Conservation (phyloP, 1,140 invertebrate species). For the Drosophila melanica region DNA sequence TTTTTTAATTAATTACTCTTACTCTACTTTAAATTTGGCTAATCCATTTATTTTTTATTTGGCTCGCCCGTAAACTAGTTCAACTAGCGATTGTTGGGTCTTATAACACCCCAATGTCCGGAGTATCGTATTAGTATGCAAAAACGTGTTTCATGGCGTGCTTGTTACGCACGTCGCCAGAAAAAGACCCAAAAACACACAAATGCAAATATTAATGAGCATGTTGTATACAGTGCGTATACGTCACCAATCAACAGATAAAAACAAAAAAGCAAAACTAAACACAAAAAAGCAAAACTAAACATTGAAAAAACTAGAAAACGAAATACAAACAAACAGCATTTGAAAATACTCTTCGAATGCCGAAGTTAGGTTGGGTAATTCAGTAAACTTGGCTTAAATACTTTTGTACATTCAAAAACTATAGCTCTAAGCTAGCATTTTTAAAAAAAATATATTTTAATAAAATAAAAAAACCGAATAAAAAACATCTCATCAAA, state of each 20-base stretch:
- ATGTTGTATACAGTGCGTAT: constrained; percentile 50
- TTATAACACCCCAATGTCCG: background rate
- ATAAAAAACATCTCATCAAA: no score
- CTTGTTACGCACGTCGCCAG: constrained; percentile 51
- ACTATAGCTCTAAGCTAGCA: no score
- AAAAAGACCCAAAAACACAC: constrained; percentile 30
- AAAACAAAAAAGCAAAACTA: constrained; percentile 4
- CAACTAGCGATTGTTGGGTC: constrained; percentile 19
- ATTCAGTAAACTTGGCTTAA: no score
- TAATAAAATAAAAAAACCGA: no score
- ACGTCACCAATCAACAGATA: constrained; percentile 46
- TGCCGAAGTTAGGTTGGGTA: background rate
- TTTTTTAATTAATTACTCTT: background rate
- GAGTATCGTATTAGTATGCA: constrained; percentile 56
- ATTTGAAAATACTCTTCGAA: no score
- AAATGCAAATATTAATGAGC: constrained; percentile 37
- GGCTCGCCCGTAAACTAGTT: constrained; percentile 35
- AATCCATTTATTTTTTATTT: background rate
- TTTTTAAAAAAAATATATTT: no score
- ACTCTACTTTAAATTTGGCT: background rate
- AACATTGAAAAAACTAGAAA: constrained; percentile 1
- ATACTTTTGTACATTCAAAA: no score
- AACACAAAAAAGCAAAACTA: background rate
- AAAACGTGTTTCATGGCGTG: constrained; percentile 64
- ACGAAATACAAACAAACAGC: background rate